phyloP scores from a whole-genome alignment of 2,113 vertebrate genomes.

The Camelus dromedarius region DNA sequence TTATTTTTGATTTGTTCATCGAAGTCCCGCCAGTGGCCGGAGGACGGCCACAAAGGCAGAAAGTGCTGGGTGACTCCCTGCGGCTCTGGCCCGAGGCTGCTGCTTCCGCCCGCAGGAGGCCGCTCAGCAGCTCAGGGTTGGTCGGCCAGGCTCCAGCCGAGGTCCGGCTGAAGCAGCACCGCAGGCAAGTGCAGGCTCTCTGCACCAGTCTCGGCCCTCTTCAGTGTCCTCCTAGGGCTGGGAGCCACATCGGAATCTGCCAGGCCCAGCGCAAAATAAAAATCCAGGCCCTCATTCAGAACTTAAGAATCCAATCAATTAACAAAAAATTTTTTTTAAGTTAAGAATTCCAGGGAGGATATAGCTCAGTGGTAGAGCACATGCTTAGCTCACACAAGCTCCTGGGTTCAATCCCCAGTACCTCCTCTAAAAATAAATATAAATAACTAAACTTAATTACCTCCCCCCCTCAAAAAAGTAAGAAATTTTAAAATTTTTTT shows the following conservation, averaged over 20 bases:
- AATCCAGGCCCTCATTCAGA: neutral
- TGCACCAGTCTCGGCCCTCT: neutral
- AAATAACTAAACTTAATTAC: no score
- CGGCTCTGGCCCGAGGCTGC: neutral
- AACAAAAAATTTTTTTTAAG: neutral
- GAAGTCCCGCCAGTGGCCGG: neutral
- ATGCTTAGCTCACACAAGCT: no score
- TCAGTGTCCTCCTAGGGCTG: neutral
- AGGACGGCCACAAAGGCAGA: neutral
- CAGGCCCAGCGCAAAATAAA: neutral
- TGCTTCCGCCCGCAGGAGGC: neutral
- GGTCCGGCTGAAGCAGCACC: no score
- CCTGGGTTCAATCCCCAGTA: no score
- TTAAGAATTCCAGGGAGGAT: neutral
- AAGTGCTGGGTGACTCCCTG: neutral
- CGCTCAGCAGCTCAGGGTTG: no score
- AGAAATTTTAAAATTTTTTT: no score
- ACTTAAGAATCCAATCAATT: neutral
- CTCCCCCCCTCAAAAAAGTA: no score
- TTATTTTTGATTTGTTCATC: neutral
- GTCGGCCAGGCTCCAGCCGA: neutral
- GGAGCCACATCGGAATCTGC: neutral
- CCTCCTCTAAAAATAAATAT: no score
- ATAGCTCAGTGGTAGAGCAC: no score
- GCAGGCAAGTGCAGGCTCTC: neutral